Base-by-base conservation (phyloP, 2,888 invertebrate species). In the Steinernema carpocapsae region DNA sequence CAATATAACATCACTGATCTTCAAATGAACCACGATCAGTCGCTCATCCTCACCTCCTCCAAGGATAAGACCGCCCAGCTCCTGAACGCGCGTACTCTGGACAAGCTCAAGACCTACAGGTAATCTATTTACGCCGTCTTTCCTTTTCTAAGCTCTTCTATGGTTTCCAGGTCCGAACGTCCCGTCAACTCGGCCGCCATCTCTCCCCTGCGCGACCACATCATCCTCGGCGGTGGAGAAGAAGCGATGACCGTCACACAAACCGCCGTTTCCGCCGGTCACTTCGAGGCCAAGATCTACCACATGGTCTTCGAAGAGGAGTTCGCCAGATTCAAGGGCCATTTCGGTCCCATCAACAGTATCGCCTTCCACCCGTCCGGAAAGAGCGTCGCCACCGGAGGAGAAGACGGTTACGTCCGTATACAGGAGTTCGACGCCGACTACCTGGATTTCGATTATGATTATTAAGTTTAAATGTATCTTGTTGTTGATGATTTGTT, bases 321-420 rank as follows among this genome's bases (percentile, higher is more conserved):
- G 88, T 97, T 97, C 89, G 96, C 93, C 0, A 91, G 95, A 77
- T 92, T 99, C n/a, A 99, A 97, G 88, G 84, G 84, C 17, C 26
- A 97, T 97, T 99, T 99, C 88, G 99, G 99, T 84, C 99, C 99
- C 0, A 99, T 99, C 87, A 99, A 99, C 91, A 95, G 95, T 89
- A 92, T 97, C 83, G 93, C 94, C 71, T 99, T 97, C 91, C 96
- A 97, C 90, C 99, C 99, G 0, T 95, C 95, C 90, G 99, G 99
- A 72, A 94, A 93, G 88, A 94, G 88, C 88, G 95, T 94, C 89
- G 93, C 94, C 75, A 95, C 95, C 72, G 99, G 99, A 29, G 97
- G 97, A 88, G 99, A 99, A 90, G 99, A 99, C 89, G 99, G 99
- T 90, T 97, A 95, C 88, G 93, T 97, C 70, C 91, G 97, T 86